Percentiles rank a stretch among this genome's conserved stretches.
Conservation (phyloP, 2,797 vertebrate species). For the Cichlasoma orientale region DNA sequence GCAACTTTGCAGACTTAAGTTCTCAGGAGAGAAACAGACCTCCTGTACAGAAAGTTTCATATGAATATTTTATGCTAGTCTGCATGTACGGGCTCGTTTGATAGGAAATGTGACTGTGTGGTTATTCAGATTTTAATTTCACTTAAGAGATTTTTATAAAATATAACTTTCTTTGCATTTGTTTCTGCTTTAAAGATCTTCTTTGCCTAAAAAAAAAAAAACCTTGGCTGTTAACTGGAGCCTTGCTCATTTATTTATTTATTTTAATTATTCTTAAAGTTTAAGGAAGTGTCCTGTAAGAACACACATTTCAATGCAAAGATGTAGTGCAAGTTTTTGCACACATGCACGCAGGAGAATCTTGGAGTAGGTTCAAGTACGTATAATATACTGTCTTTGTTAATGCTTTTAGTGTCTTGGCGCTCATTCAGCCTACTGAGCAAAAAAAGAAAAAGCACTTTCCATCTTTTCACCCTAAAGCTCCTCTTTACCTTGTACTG, state of each 20-base stretch:
- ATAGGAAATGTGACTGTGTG: not conserved
- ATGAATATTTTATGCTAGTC: not conserved
- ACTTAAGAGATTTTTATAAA: too few species aligned
- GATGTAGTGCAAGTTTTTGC: too few species aligned
- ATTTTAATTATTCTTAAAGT: too few species aligned
- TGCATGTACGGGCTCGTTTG: not conserved
- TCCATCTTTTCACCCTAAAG: not conserved
- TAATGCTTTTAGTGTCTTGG: conserved; percentile 4
- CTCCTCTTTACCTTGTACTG: not conserved
- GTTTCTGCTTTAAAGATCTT: too few species aligned
- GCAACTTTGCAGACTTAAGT: not conserved
- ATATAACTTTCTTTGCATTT: too few species aligned
- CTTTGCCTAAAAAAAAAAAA: too few species aligned
- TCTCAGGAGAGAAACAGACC: not conserved
- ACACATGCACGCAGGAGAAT: not conserved
- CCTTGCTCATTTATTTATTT: too few species aligned
- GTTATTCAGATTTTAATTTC: not conserved
- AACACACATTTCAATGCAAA: too few species aligned
- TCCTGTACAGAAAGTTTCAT: not conserved
- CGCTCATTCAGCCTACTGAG: not conserved
- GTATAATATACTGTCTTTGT: not conserved
- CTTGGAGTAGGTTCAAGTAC: not conserved
- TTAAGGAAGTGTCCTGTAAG: too few species aligned
- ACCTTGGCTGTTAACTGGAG: too few species aligned
- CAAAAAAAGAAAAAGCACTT: too few species aligned